Evolutionary conservation across 1,140 invertebrate species (phyloP).

Genomic region (Pararge aegeria): DNA sequence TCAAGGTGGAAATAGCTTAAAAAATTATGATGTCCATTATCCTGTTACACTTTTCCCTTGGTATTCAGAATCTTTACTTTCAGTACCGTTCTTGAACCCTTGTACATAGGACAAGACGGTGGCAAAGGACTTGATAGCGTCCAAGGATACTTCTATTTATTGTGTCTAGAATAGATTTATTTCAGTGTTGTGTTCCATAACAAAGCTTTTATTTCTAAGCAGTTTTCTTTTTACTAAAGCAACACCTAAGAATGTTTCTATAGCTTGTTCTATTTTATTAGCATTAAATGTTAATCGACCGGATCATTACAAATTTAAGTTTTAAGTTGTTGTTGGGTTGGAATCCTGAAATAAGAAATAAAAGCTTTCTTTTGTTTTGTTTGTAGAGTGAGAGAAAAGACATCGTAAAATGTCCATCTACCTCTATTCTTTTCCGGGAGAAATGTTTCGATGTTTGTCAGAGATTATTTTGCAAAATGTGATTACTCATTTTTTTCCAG

Average conservation of each 20-base stretch:
- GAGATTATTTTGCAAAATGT: conserved; percentile 15
- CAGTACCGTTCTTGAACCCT: conserved; percentile 67
- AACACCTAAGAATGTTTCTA: too few species aligned
- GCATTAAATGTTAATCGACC: not conserved
- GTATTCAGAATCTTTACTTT: conserved; percentile 17
- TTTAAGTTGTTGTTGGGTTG: too few species aligned
- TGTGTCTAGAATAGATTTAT: conserved; percentile 39
- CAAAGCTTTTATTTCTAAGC: conserved; percentile 10
- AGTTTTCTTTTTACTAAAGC: not conserved
- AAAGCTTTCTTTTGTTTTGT: conserved; percentile 16
- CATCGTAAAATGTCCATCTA: conserved; percentile 36
- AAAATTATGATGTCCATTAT: conserved; percentile 7
- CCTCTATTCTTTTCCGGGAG: conserved; percentile 24
- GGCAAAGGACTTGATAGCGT: conserved; percentile 45
- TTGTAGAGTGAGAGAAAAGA: conserved; percentile 29
- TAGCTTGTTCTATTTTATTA: not conserved
- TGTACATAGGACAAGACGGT: conserved; percentile 70
- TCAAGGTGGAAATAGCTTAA: too few species aligned
- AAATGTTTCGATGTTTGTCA: conserved; percentile 8
- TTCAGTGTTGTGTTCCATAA: conserved; percentile 30
- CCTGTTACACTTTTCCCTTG: not conserved
- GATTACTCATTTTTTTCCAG: conserved; percentile 46
- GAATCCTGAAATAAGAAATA: not conserved
- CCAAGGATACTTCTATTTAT: conserved; percentile 34
- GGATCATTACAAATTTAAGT: too few species aligned